Conservation (phyloP, 2,113 vertebrate genomes). For the Hypocryptadius cinnamomeus region DNA sequence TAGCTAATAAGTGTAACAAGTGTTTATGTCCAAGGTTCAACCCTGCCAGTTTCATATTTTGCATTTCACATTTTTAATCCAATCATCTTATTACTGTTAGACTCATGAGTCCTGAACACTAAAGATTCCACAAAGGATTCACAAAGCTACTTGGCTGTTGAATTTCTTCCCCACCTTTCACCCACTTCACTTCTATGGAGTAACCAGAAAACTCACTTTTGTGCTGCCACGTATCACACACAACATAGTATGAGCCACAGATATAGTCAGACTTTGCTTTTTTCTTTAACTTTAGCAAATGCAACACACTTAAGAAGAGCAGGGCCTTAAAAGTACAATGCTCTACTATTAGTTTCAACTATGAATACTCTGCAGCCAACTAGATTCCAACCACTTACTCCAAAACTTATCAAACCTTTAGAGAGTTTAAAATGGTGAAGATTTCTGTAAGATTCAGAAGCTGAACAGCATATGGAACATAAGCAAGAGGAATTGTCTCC, state of each 20-base stretch:
- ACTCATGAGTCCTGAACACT: background rate
- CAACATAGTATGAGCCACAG: background rate
- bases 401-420: background rate
- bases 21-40: background rate
- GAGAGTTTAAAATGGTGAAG: background rate
- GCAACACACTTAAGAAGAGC: background rate
- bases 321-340: background rate
- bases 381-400: background rate
- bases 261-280: background rate
- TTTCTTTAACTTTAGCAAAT: background rate
- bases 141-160: background rate
- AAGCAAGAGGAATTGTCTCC: conserved; percentile 9
- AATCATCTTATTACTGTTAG: background rate
- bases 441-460: background rate
- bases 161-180: background rate
- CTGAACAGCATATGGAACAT: background rate
- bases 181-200: background rate
- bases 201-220: background rate
- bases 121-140: background rate
- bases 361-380: background rate
- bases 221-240: background rate
- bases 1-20: background rate
- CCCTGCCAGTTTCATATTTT: background rate
- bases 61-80: background rate
- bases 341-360: background rate